Conservation (phyloP, 2,888 invertebrate genomes). For the Adineta ricciae region DNA sequence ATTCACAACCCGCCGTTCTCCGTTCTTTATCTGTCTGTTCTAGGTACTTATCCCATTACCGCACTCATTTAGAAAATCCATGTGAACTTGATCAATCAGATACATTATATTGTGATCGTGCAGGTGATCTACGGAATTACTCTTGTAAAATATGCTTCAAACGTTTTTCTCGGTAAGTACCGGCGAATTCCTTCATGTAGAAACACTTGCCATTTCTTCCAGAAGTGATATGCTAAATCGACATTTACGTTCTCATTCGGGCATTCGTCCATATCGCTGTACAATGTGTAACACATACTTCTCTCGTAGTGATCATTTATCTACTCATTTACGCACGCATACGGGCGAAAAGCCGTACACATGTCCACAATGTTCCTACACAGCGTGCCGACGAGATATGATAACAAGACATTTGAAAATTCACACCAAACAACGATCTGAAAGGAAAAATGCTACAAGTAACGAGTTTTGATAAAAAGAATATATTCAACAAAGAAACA, state of each 20-base stretch:
- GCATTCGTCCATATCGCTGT: slow-evolving; percentile 93
- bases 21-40: background rate
- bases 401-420: slow-evolving; percentile 96
- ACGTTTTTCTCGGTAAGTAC: background rate
- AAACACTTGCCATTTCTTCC: background rate
- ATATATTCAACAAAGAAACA: background rate
- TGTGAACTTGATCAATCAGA: background rate
- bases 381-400: slow-evolving; percentile 96
- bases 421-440: slow-evolving; percentile 56
- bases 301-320: slow-evolving; percentile 83
- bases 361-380: slow-evolving; percentile 91
- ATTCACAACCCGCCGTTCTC: too few relatives aligned
- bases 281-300: slow-evolving; percentile 87
- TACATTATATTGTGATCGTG: background rate
- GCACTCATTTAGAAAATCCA: background rate
- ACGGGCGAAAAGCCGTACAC: slow-evolving; percentile 74
- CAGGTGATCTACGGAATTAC: background rate
- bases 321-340: slow-evolving; percentile 89
- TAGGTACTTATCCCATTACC: background rate
- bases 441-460: slow-evolving; percentile 8
- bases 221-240: slow-evolving; percentile 97
- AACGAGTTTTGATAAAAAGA: background rate
- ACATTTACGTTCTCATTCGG: slow-evolving; percentile 92
- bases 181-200: background rate
- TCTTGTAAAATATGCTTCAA: background rate